phyloP scores from a whole-genome alignment of 2,888 invertebrate species.

The Exocentrus adspersus region DNA sequence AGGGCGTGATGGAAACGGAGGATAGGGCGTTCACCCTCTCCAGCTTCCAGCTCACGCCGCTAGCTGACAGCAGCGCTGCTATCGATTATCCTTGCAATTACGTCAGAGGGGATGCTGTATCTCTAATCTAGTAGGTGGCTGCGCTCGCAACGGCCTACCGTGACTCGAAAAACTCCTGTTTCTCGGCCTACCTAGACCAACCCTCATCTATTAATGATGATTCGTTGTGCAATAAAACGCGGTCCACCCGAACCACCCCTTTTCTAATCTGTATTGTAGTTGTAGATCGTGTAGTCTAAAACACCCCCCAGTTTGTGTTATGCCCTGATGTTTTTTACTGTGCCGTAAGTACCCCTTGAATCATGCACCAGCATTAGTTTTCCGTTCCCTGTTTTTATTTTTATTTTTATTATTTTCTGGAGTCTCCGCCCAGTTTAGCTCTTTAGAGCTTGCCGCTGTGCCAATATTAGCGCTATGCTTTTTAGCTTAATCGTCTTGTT shows the following conservation, averaged over 20 bases:
- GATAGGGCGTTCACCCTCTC: slow-evolving; percentile 62
- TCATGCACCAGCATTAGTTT: slow-evolving; percentile 5
- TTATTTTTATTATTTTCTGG: background rate
- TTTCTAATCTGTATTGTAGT: slow-evolving; percentile 31
- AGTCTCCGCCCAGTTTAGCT: background rate
- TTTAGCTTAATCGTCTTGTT: background rate
- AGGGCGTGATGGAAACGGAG: slow-evolving; percentile 45
- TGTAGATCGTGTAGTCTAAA: slow-evolving; percentile 29
- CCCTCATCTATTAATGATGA: slow-evolving; percentile 15
- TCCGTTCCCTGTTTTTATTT: background rate
- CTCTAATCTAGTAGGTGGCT: slow-evolving; percentile 56
- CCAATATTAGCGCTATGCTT: background rate
- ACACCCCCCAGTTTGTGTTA: slow-evolving; percentile 11
- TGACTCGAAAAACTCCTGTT: slow-evolving; percentile 45
- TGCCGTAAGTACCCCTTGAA: slow-evolving; percentile 34
- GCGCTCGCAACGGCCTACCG: slow-evolving; percentile 51
- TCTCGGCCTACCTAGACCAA: slow-evolving; percentile 39
- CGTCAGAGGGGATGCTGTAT: slow-evolving; percentile 62
- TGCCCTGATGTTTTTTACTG: slow-evolving; percentile 33
- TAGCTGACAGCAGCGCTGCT: slow-evolving; percentile 59
- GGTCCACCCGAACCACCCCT: slow-evolving; percentile 26
- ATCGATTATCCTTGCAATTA: slow-evolving; percentile 63
- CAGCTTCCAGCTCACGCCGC: slow-evolving; percentile 54
- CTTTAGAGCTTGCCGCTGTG: background rate
- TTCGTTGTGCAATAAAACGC: slow-evolving; percentile 25